These are phyloP conservation scores for Heliconius erato DNA, from an alignment of 2,888 invertebrate genomes.

Conservation along the genomic window DNA sequence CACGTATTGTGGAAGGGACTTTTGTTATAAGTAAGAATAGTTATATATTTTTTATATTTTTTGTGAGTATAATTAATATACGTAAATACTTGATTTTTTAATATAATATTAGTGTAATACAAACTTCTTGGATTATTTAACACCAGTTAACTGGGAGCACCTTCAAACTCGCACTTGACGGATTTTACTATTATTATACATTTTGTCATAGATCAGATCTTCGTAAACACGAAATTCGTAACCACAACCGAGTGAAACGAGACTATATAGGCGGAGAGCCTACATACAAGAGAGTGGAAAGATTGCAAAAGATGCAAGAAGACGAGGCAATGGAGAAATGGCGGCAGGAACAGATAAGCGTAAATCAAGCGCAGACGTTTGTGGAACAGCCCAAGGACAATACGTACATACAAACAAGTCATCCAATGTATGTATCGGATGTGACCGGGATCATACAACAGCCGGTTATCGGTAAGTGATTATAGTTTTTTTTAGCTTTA, in stretches of 20 bases:
- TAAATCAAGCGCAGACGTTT: slow-evolving; percentile 61
- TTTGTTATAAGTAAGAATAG: slow-evolving; percentile 77
- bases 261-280: slow-evolving; percentile 82
- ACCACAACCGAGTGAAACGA: slow-evolving; percentile 79
- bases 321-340: slow-evolving; percentile 60
- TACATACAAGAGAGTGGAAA: slow-evolving; percentile 77
- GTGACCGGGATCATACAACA: slow-evolving; percentile 69
- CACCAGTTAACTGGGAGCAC: too few species aligned
- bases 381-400: slow-evolving; percentile 69
- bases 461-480: slow-evolving; percentile 66
- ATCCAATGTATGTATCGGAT: slow-evolving; percentile 74
- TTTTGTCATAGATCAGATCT: slow-evolving; percentile 70
- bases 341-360: slow-evolving; percentile 58
- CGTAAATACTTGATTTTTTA: not conserved
- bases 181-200: not conserved
- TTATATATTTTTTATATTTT: not conserved
- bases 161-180: too few species aligned
- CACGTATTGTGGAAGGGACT: slow-evolving; percentile 76
- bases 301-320: slow-evolving; percentile 71
- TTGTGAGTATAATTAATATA: not conserved
- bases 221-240: slow-evolving; percentile 80
- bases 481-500: not conserved
- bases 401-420: slow-evolving; percentile 62
- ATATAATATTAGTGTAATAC: too few species aligned
- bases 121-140: too few species aligned